Base-by-base conservation (phyloP, 2,797 vertebrate genomes). In the Ambastaia sidthimunki region DNA sequence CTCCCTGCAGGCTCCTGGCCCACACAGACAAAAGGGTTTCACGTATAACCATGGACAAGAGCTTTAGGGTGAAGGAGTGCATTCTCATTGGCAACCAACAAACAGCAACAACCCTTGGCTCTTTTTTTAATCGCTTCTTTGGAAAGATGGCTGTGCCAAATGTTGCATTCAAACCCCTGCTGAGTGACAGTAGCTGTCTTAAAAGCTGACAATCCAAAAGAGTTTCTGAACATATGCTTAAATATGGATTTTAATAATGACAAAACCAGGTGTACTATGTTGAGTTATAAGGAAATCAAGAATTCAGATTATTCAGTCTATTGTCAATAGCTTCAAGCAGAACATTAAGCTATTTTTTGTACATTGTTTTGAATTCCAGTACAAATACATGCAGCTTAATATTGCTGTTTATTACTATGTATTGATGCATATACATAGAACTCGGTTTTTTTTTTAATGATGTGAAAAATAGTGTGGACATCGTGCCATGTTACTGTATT, bases 1-100 rank as follows among this genome's bases (percentile, higher is more conserved):
- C 89, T 94, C 93, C 89, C 94, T 92, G 94, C 91, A 90, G 93
- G 94, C 89, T 72, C 34, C 77, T 88, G 85, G 87, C 90, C 91
- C 89, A 69, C 92, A 90, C 91, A 94, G 94, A 95, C 92, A 93
- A 76, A 48, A 23, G 69, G 48, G 48, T 66, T 71, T 67, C 48
- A 81, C 67, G 28, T 80, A 71, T 90, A 92, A 90, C 89, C 74
- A 88, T 94, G 63, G 19, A 67, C 21, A 60, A 77, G 63, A 70
- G 74, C 71, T 69, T 67, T 12, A 50, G 76, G 48, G 28, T 54
- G 31, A 69, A 77, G 48, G 78, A 80, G 54, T 10, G 34, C 31
- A 67, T 78, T 60, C 57, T 80, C 50, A 78, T 19, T 66, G 70
- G 67, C 57, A 60, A 4, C 15, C 87, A 92, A 89, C 89, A 90